Percentiles rank a stretch among this genome's conserved stretches.
phyloP scores from a whole-genome alignment of 2,888 invertebrate genomes.

The Eubasilissa splendida region DNA sequence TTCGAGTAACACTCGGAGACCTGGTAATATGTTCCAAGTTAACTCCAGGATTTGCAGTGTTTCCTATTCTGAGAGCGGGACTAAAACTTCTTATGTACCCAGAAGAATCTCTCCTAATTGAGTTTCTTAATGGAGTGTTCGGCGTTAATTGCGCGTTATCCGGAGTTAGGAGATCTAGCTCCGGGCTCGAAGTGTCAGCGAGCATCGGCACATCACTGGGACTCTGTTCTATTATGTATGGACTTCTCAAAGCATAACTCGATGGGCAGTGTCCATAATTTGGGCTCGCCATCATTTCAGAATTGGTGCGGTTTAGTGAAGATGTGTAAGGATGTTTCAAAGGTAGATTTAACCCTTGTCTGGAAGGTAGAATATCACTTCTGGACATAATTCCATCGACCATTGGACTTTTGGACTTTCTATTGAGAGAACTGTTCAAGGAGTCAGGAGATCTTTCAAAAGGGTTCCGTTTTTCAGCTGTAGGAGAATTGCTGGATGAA shows the following conservation, averaged over 20 bases:
- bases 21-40: constrained; percentile 62
- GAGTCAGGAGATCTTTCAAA: constrained; percentile 55
- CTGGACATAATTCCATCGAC: constrained; percentile 72
- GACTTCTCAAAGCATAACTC: constrained; percentile 63
- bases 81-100: constrained; percentile 44
- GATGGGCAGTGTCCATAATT: constrained; percentile 50
- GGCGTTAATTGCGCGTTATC: constrained; percentile 69
- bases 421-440: constrained; percentile 39
- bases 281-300: constrained; percentile 65
- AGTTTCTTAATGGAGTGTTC: constrained; percentile 49
- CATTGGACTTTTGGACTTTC: constrained; percentile 70
- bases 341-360: constrained; percentile 69
- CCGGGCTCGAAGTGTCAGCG: constrained; percentile 76
- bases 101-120: constrained; percentile 48
- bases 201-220: constrained; percentile 71
- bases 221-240: constrained; percentile 68
- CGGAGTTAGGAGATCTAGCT: constrained; percentile 73
- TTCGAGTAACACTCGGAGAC: constrained; percentile 42
- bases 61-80: constrained; percentile 19
- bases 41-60: constrained; percentile 21
- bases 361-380: constrained; percentile 68
- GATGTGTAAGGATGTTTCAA: constrained; percentile 68
- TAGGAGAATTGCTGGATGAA: constrained; percentile 38
- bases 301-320: constrained; percentile 61
- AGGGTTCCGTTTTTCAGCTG: constrained; percentile 60